These are phyloP conservation scores for Gisinianus flammeolus DNA, from an alignment of 2,888 invertebrate species.

Conservation along the genomic window DNA sequence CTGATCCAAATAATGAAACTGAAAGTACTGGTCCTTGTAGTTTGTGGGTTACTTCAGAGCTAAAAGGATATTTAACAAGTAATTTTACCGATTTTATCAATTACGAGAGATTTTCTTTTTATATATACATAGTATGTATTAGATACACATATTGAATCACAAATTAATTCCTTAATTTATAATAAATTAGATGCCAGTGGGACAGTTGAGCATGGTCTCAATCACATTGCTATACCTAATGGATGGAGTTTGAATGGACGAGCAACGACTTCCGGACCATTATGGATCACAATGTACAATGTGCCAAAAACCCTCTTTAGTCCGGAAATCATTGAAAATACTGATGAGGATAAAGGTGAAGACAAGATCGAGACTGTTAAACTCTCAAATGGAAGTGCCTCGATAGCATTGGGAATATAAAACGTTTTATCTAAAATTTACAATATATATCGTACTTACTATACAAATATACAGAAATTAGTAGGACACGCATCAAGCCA, in stretches of 20 bases:
- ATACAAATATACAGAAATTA: too few relatives aligned
- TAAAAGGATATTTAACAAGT: slow-evolving; percentile 53
- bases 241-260: slow-evolving; percentile 85
- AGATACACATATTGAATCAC: neutral
- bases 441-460: too few relatives aligned
- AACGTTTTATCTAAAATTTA: too few relatives aligned
- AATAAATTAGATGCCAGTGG: slow-evolving; percentile 63
- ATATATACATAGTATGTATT: neutral
- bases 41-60: slow-evolving; percentile 51
- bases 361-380: neutral
- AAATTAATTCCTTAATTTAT: too few relatives aligned
- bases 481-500: too few relatives aligned
- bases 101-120: neutral
- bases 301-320: slow-evolving; percentile 44
- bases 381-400: slow-evolving; percentile 16
- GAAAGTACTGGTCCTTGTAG: slow-evolving; percentile 43
- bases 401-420: neutral
- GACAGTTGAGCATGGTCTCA: slow-evolving; percentile 73
- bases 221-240: slow-evolving; percentile 79
- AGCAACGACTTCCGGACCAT: slow-evolving; percentile 75
- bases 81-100: neutral
- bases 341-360: neutral
- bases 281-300: slow-evolving; percentile 73
- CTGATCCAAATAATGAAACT: slow-evolving; percentile 38
- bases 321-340: slow-evolving; percentile 8